Evolutionary conservation across 2,113 vertebrate genomes (phyloP), one percentile per base, ranked within the genome.

Genomic region (Pavo muticus): DNA sequence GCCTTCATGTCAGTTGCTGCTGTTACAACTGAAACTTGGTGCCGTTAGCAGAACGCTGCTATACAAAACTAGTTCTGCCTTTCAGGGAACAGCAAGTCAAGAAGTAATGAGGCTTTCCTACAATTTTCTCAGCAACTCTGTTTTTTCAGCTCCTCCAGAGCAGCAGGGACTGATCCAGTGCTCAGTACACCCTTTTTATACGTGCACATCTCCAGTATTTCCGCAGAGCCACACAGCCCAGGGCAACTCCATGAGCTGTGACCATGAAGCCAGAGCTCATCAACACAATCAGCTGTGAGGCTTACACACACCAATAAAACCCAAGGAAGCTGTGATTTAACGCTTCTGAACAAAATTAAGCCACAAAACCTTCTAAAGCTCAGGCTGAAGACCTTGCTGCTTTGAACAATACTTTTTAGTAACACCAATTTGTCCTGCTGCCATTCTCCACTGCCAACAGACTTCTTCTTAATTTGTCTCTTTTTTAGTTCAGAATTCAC

Each of bases 401-500:
- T 79, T 52, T 73, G 52, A 71, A 35, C n/a, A 57, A 45, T 10
- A 9, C 1, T 9, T 65, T 70, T 86, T 50, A 78, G 57, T 61
- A 61, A 72, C 32, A 48, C 4, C 12, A 17, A 14, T 21, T 84
- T 73, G 40, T 54, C 60, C 87, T 69, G 29, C 48, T 82, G 52
- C 39, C 2, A 1, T 67, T 83, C 54, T 74, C 64, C 45, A 27
- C n/a, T 71, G 47, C 32, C 48, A 67, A n/a, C 7, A 84, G n/a
- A 50, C 42, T 78, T 50, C 71, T 56, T 79, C 63, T 77, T 85
- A 90, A 94, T 96, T 93, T 96, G 40, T 94, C 95, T 97, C 83
- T 86, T 54, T 95, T 93, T 95, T 95, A 86, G 39, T 78, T 96
- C 57, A 93, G 82, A 93, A 97, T 88, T 95, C 90, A 82, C 40